Evolutionary conservation across 2,797 vertebrate species (phyloP).

Genomic region (Fistularia commersonii): DNA sequence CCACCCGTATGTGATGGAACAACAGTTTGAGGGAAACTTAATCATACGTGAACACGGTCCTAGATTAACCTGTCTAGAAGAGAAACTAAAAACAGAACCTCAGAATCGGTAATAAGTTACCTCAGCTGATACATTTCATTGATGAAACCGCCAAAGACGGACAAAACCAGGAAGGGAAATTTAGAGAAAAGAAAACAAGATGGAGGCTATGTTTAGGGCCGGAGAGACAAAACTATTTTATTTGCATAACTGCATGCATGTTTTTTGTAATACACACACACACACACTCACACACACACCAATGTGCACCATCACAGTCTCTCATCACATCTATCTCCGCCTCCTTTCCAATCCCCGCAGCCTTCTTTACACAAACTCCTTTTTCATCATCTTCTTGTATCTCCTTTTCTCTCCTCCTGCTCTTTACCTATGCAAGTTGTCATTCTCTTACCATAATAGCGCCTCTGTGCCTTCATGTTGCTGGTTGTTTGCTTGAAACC

Average conservation of each 20-base stretch:
- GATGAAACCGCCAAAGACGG: neutral
- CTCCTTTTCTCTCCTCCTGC: slow-evolving; percentile 24
- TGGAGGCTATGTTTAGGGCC: slow-evolving; percentile 39
- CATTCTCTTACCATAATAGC: slow-evolving; percentile 65
- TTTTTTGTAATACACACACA: slow-evolving; percentile 36
- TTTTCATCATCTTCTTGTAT: slow-evolving; percentile 30
- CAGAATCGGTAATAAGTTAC: too few relatives aligned
- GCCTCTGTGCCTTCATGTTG: slow-evolving; percentile 58
- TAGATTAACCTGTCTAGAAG: too few relatives aligned
- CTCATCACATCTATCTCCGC: slow-evolving; percentile 51
- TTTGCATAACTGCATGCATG: slow-evolving; percentile 60
- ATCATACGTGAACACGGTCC: too few relatives aligned
- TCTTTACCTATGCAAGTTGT: slow-evolving; percentile 55
- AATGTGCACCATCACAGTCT: slow-evolving; percentile 38
- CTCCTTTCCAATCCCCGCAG: slow-evolving; percentile 54
- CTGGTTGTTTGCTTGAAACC: slow-evolving; percentile 73
- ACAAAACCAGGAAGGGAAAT: slow-evolving; percentile 8
- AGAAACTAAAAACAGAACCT: too few relatives aligned
- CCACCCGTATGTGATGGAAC: too few relatives aligned
- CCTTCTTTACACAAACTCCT: slow-evolving; percentile 52
- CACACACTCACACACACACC: slow-evolving; percentile 35
- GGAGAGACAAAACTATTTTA: slow-evolving; percentile 45
- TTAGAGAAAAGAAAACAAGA: slow-evolving; percentile 35
- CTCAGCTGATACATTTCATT: neutral
- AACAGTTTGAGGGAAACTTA: too few relatives aligned